Percentiles rank a stretch among this genome's conserved stretches.
Evolutionary conservation across 2,797 vertebrate species (phyloP).

Genomic region (Molothrus aeneus): DNA sequence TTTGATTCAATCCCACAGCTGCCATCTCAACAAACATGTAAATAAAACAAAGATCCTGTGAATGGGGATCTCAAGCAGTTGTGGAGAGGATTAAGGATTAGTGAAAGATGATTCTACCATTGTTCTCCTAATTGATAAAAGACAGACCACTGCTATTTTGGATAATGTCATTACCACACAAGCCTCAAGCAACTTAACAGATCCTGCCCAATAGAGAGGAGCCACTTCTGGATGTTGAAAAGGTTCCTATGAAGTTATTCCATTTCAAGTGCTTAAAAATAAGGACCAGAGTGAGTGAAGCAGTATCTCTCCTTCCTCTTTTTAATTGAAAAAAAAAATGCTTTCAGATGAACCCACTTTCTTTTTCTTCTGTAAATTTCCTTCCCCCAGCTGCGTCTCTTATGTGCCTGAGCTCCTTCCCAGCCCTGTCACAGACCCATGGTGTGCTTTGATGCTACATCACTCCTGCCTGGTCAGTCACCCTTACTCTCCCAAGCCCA

Average conservation of each 20-base stretch:
- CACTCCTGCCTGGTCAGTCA: background rate
- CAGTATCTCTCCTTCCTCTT: background rate
- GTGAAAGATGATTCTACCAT: background rate
- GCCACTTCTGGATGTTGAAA: background rate
- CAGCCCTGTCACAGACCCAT: background rate
- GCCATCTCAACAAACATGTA: conserved; percentile 3
- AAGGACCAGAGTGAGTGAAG: background rate
- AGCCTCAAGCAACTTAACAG: conserved; percentile 13
- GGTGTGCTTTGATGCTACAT: background rate
- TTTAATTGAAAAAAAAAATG: background rate
- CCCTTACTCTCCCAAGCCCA: background rate
- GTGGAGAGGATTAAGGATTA: background rate
- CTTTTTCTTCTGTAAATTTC: background rate
- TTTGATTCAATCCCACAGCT: background rate
- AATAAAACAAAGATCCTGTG: conserved; percentile 18
- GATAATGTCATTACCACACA: background rate
- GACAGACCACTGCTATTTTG: background rate
- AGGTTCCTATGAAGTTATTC: background rate
- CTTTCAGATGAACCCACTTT: background rate
- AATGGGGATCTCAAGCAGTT: background rate
- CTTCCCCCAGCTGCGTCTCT: background rate
- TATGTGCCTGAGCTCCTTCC: background rate
- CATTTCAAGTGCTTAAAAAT: background rate
- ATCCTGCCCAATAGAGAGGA: background rate
- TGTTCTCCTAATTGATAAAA: conserved; percentile 15